Conservation (phyloP, 2,888 invertebrate species). For the Busseola fusca region DNA sequence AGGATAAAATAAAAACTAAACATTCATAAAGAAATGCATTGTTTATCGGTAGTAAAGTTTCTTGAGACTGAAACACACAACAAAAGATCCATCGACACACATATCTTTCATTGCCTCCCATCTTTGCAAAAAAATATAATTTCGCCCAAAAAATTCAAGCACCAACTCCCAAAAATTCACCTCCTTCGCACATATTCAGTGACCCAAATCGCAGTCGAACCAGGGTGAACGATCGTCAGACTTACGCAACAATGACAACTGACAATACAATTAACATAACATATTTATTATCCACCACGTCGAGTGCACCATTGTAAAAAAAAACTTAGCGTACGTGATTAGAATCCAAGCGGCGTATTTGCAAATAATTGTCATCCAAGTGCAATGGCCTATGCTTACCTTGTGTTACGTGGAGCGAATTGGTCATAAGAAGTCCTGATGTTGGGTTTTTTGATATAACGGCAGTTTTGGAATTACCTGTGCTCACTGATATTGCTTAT, state of each 20-base stretch:
- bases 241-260: slow-evolving; percentile 79
- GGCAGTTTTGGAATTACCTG: slow-evolving; percentile 58
- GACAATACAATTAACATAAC: slow-evolving; percentile 79
- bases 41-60: neutral
- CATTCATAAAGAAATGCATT: neutral
- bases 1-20: neutral
- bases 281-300: slow-evolving; percentile 72
- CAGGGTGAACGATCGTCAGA: slow-evolving; percentile 55
- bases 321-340: slow-evolving; percentile 72
- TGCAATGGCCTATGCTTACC: slow-evolving; percentile 85
- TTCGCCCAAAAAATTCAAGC: neutral
- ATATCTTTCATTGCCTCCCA: neutral
- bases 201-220: slow-evolving; percentile 58
- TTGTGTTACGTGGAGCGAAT: slow-evolving; percentile 79
- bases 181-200: slow-evolving; percentile 20
- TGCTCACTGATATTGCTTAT: slow-evolving; percentile 25
- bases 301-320: slow-evolving; percentile 77
- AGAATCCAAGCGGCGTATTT: slow-evolving; percentile 77
- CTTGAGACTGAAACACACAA: neutral
- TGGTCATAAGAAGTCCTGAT: slow-evolving; percentile 33
- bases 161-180: slow-evolving; percentile 1
- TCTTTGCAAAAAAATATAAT: neutral
- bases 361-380: slow-evolving; percentile 79
- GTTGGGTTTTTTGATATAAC: slow-evolving; percentile 62
- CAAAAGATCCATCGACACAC: neutral